A percentile compares a stretch with the other conserved stretches of the same genome.
Conservation (phyloP, 2,888 invertebrate species). For the Oscheius onirici region DNA sequence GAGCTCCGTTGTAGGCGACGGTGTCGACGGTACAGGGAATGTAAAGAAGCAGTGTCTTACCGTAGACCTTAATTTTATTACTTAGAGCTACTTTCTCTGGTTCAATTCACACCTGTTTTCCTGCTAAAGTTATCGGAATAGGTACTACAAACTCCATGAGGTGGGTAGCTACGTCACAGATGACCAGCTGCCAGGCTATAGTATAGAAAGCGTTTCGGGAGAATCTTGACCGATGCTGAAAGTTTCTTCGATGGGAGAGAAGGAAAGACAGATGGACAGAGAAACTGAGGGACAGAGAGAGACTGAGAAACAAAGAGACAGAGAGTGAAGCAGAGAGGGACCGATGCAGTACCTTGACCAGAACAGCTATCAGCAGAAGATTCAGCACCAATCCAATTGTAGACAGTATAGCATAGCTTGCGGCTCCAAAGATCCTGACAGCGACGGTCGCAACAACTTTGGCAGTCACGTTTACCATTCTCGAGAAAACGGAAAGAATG, state of each 20-base stretch:
- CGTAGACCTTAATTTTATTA: conserved; percentile 1
- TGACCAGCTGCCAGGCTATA: conserved; percentile 12
- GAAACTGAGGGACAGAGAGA: too few species aligned
- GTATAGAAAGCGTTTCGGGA: conserved; percentile 10
- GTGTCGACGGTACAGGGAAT: conserved; percentile 9
- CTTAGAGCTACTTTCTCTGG: too few species aligned
- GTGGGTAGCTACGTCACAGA: conserved; percentile 5
- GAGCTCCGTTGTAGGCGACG: conserved; percentile 3
- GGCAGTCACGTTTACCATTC: background rate
- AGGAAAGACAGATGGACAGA: too few species aligned
- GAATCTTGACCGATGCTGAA: too few species aligned
- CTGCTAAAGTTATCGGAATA: conserved; percentile 2
- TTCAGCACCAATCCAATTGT: background rate
- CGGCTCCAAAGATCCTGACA: background rate
- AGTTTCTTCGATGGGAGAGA: too few species aligned
- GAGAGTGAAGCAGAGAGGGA: too few species aligned
- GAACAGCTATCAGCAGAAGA: background rate
- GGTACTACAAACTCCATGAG: background rate
- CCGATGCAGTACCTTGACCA: background rate
- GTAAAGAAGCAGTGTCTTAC: background rate
- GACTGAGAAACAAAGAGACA: too few species aligned
- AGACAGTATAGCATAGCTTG: background rate
- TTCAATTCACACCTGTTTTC: background rate
- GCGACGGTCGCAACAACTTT: background rate
- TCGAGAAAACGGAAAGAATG: background rate